These are phyloP conservation scores for Protomyctophum bolini DNA, from an alignment of 2,113 vertebrate species.

Conservation along the genomic window DNA sequence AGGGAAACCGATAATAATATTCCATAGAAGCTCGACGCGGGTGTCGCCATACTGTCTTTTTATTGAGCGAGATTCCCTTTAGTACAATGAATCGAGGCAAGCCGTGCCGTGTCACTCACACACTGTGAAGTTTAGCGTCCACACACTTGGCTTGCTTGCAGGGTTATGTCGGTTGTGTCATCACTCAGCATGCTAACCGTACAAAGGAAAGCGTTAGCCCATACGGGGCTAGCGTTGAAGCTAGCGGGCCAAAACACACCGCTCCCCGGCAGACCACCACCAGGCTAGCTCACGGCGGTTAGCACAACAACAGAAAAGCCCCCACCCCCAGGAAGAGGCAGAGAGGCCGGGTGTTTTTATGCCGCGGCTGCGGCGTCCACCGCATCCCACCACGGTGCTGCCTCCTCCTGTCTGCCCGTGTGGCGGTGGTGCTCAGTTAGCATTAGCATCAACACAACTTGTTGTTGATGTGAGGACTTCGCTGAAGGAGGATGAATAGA, in stretches of 20 bases:
- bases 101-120: constrained; percentile 20
- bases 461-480: constrained; percentile 20
- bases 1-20: constrained; percentile 53
- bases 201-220: too few relatives aligned
- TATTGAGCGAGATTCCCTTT: constrained; percentile 22
- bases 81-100: constrained; percentile 8
- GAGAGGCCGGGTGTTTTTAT: too few relatives aligned
- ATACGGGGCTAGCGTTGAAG: too few relatives aligned
- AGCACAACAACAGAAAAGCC: too few relatives aligned
- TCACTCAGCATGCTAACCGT: constrained; percentile 53
- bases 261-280: too few relatives aligned
- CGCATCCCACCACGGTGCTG: constrained; percentile 23
- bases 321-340: too few relatives aligned
- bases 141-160: constrained; percentile 47
- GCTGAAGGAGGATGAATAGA: constrained; percentile 31
- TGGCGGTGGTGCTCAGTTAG: constrained; percentile 66
- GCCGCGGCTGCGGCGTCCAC: too few relatives aligned
- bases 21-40: constrained; percentile 32
- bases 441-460: constrained; percentile 57
- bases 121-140: constrained; percentile 12
- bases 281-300: too few relatives aligned
- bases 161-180: constrained; percentile 57
- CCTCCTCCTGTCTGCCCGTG: constrained; percentile 63
- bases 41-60: constrained; percentile 59
- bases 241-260: too few relatives aligned